Conservation (phyloP, 2,888 invertebrate species). For the Dione vanillae region DNA sequence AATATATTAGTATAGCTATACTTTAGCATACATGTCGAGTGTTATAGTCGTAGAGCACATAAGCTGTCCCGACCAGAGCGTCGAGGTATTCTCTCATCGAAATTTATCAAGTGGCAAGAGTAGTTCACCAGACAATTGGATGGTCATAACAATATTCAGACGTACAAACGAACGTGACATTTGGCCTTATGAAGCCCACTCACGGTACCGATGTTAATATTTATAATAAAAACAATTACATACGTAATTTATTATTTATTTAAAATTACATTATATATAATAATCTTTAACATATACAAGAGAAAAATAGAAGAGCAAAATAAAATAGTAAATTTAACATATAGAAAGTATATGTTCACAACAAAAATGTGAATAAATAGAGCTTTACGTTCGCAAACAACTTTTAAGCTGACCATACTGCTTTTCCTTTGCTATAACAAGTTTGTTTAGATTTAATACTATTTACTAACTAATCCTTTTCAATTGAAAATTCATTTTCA, state of each 20-base stretch:
- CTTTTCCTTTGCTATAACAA: background rate
- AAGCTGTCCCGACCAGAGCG: constrained; percentile 27
- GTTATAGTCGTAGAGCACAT: constrained; percentile 1
- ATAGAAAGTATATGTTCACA: background rate
- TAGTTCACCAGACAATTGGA: too few relatives aligned
- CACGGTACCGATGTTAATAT: too few relatives aligned
- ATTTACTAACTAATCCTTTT: background rate
- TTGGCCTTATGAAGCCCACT: too few relatives aligned
- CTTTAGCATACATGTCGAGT: background rate
- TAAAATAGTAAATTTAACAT: too few relatives aligned
- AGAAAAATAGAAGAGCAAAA: too few relatives aligned
- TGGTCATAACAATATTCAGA: too few relatives aligned
- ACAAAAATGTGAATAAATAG: background rate
- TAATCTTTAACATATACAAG: too few relatives aligned
- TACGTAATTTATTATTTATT: too few relatives aligned
- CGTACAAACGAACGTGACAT: too few relatives aligned
- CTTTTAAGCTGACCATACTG: background rate
- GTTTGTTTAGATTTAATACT: background rate
- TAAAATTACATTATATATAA: too few relatives aligned
- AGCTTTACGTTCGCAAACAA: background rate
- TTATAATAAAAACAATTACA: too few relatives aligned
- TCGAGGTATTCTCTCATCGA: constrained; percentile 20
- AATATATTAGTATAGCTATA: background rate
- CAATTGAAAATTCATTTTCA: background rate
- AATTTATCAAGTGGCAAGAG: constrained; percentile 8